Base-by-base conservation (phyloP, 2,888 invertebrate genomes). In the Branchipolynoe longqiensis region DNA sequence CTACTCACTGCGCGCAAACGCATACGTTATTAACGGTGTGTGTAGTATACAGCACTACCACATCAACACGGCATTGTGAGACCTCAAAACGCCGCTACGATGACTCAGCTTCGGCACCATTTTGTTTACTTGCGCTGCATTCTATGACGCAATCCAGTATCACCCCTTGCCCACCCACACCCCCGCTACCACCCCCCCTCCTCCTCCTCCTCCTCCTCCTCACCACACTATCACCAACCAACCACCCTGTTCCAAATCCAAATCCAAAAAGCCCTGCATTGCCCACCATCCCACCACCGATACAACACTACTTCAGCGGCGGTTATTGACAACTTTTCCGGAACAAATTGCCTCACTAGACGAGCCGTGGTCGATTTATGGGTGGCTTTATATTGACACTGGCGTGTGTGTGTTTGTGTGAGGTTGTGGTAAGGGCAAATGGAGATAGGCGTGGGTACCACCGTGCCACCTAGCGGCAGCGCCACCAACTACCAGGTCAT, bases 111-210 rank as follows among this genome's bases (percentile, higher is more conserved):
- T 69, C 36, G 69, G 38, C 69, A 38, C 69, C 69, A 69, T 69
- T 69, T 69, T 69, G 69, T 69, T 69, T 33, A 69, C 69, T 69
- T 69, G n/a, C 18, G 36, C 14, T 0, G 69, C 36, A 4, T 38
- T 69, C 38, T 69, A 69, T 69, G 69, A 69, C 69, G 69, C 38
- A 69, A 69, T n/a, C n/a, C n/a, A n/a, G n/a, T n/a, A n/a, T n/a
- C n/a, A n/a, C n/a, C n/a, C n/a, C n/a, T n/a, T n/a, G n/a, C n/a
- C n/a, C n/a, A n/a, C n/a, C n/a, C n/a, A n/a, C n/a, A n/a, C n/a
- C n/a, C n/a, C n/a, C n/a, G n/a, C n/a, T n/a, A n/a, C n/a, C n/a
- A n/a, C n/a, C n/a, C n/a, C n/a, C n/a, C n/a, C n/a, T n/a, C n/a
- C n/a, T n/a, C n/a, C n/a, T n/a, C n/a, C n/a, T n/a, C n/a, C n/a